Percentiles rank a stretch among this genome's conserved stretches.
Evolutionary conservation across 53 echinoderm and acorn worm genomes (phyloP).

Genomic region (Crossaster papposus): DNA sequence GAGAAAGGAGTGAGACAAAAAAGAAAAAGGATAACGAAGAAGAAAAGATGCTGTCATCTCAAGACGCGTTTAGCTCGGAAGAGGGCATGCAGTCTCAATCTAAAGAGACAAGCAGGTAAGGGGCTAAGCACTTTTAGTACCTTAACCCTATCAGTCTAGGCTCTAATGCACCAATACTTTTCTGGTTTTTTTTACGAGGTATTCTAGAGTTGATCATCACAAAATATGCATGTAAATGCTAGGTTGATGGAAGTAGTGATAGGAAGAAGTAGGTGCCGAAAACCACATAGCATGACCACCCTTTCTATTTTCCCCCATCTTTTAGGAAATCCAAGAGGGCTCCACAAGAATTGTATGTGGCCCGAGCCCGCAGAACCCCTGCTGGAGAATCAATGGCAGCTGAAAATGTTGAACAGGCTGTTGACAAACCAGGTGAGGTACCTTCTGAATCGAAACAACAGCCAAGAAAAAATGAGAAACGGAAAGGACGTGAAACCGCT

Average conservation of each 20-base stretch:
- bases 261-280: background rate
- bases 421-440: slow-evolving; percentile 31
- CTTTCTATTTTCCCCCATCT: background rate
- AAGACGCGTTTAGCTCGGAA: slow-evolving; percentile 4
- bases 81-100: background rate
- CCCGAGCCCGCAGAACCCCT: slow-evolving; percentile 56
- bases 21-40: background rate
- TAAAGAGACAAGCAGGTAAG: slow-evolving; percentile 36
- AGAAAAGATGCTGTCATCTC: slow-evolving; percentile 26
- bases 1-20: slow-evolving; percentile 8
- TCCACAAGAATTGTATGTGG: slow-evolving; percentile 88
- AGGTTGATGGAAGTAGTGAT: no score
- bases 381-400: slow-evolving; percentile 28
- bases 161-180: no score
- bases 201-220: no score
- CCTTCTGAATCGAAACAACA: slow-evolving; percentile 18
- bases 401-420: background rate
- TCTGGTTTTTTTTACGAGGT: background rate
- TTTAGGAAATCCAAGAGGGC: slow-evolving; percentile 71
- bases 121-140: background rate
- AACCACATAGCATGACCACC: no score
- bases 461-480: slow-evolving; percentile 22
- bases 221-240: no score
- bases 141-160: no score
- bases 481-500: slow-evolving; percentile 21